Evolutionary conservation across 2,113 vertebrate species (phyloP), one percentile per base, ranked within the genome.

Genomic region (Lepus europaeus): DNA sequence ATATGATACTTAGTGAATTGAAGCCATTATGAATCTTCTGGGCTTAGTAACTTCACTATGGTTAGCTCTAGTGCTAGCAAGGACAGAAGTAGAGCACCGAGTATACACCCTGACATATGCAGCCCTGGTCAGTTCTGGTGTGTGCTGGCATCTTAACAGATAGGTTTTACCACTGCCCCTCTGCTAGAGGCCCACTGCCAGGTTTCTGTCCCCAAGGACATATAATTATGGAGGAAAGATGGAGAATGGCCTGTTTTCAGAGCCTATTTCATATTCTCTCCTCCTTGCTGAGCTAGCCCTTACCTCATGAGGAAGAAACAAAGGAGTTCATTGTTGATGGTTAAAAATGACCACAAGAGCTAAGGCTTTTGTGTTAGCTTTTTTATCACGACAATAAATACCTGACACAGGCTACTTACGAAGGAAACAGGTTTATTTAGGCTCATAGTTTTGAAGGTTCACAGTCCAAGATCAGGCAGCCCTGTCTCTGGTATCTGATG

Each of bases 61-160:
- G 39, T 9, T 3, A 56, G 33, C 14, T 29, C 82, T 25, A 6
- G 61, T 7, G 7, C 61, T 66, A 51, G 31, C 31, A 69, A 76
- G 23, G 25, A 10, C 13, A 13, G 33, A 13, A 87, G 59, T 27
- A 14, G 45, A 61, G 36, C 12, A 10, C 36, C 56, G 14, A 9
- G 10, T 4, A 20, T 9, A 33, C 13, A 7, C n/a, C 66, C 29
- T 17, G n/a, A 73, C 1, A 13, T 20, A 0, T 4, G 31, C 13
- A 12, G 20, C 72, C 33, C 63, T 56, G 27, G 5, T 59, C 51
- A 61, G 33, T 9, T 10, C 81, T 39, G 22, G 14, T 53, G 11
- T 70, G 66, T 23, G 12, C 25, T 25, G 64, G 6, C 31, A 17
- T 45, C 72, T 78, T 31, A 2, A 12, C 9, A 82, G 59, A 19